Evolutionary conservation across 2,797 vertebrate genomes (phyloP).

Genomic region (Rhinoraja longicauda): DNA sequence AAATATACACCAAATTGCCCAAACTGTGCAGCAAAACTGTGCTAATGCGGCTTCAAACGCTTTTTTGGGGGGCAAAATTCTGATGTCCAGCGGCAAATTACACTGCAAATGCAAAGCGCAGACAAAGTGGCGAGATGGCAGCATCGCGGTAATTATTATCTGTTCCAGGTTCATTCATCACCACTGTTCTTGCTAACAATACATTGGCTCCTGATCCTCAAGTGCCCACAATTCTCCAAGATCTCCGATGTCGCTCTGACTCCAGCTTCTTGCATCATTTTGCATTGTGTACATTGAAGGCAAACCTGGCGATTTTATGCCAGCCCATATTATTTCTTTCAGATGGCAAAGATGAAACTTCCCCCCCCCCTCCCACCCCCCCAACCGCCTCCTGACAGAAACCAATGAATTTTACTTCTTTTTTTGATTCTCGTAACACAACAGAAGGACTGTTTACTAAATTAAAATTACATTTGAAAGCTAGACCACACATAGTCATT

Average conservation of each 20-base stretch:
- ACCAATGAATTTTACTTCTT: background rate
- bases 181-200: background rate
- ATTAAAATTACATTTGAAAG: background rate
- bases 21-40: background rate
- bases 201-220: background rate
- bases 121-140: background rate
- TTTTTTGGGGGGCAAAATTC: background rate
- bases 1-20: too few relatives aligned
- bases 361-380: too few relatives aligned
- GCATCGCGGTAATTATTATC: background rate
- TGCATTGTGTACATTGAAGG: background rate
- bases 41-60: background rate
- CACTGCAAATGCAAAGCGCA: background rate
- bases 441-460: background rate
- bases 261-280: background rate
- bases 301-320: background rate
- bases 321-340: background rate
- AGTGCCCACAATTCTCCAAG: too few relatives aligned
- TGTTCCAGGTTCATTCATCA: too few relatives aligned
- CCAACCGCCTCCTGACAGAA: background rate
- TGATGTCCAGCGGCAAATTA: background rate
- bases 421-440: too few relatives aligned
- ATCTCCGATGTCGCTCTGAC: background rate
- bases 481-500: background rate
- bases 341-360: too few relatives aligned